Evolutionary conservation across 1,140 invertebrate species (phyloP), one percentile per base, ranked within the genome.

Genomic region (Aphis gossypii): DNA sequence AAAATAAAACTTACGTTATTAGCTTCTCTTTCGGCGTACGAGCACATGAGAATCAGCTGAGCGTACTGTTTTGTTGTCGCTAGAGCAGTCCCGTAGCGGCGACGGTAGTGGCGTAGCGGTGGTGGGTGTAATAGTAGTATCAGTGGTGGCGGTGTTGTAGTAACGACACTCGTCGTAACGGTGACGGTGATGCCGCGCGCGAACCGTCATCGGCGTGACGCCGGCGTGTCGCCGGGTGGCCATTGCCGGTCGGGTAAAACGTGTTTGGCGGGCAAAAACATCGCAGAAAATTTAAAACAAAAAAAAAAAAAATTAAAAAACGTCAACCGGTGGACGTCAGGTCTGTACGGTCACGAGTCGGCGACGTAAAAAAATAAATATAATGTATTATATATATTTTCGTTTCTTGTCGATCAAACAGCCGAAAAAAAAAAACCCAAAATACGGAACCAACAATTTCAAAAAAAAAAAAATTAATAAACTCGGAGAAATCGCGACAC

Each of bases 31-130:
- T 23, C 46, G 48, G 82, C 92, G 92, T 51, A 51, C 38, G 92
- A 93, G 82, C 76, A 51, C 92, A 93, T 93, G 92, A 86, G 92
- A 86, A 93, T 93, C 92, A 93, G 92, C 92, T 93, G 92, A 84
- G 56, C 89, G 90, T 82, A 51, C 25, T 68, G 51, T 41, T 41
- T 90, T 41, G 51, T 41, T 44, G 60, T 76, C 68, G 60, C 56
- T 46, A 83, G 60, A 60, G 56, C 44, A 54, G 89, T 18, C 89
- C n/a, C 30, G 56, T 41, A 25, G 83, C 38, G 38, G 41, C 38
- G 23, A 6, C 25, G 68, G 44, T 25, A 35, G 68, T 83, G 44
- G 46, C n/a, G 60, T 20, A 21, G n/a, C 14, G 25, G n/a, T 21
- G 20, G 48, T 35, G 46, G 20, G 23, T 4, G 60, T 76, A 8